Percentiles rank a stretch among this genome's conserved stretches.
These are phyloP conservation scores for Desoria tigrina DNA, from an alignment of 2,888 invertebrate species.

Conservation along the genomic window DNA sequence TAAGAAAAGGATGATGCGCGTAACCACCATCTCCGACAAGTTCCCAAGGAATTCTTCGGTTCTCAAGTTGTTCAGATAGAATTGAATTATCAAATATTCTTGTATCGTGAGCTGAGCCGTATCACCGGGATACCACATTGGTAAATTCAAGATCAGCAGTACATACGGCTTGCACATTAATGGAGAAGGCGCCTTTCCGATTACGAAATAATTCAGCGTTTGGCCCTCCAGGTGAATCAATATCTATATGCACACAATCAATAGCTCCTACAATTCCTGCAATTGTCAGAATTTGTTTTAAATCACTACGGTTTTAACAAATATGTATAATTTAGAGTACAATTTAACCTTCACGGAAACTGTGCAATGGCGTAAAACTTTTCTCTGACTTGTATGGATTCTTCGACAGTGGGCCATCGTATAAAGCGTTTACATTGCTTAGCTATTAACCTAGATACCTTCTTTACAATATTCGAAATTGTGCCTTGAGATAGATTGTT, in stretches of 20 bases:
- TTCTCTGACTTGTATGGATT: slow-evolving; percentile 1
- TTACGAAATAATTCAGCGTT: no score
- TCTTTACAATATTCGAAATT: slow-evolving; percentile 24
- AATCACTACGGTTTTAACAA: no score
- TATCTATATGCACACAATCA: slow-evolving; percentile 30
- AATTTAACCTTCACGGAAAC: slow-evolving; percentile 39
- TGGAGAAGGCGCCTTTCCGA: slow-evolving; percentile 31
- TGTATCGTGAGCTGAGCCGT: slow-evolving; percentile 31
- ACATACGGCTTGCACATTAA: slow-evolving; percentile 36
- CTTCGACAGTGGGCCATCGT: slow-evolving; percentile 16
- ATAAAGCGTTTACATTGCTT: slow-evolving; percentile 14
- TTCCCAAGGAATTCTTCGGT: not conserved
- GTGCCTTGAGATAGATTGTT: slow-evolving; percentile 20
- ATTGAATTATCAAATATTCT: slow-evolving; percentile 32
- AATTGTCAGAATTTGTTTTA: not conserved
- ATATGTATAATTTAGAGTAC: no score
- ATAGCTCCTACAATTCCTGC: slow-evolving; percentile 28
- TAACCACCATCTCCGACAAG: slow-evolving; percentile 33
- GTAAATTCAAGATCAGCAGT: slow-evolving; percentile 24
- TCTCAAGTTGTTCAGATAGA: no score
- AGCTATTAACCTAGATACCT: slow-evolving; percentile 22
- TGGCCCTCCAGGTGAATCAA: slow-evolving; percentile 29
- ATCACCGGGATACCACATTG: slow-evolving; percentile 33
- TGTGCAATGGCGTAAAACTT: slow-evolving; percentile 23
- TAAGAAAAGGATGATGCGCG: slow-evolving; percentile 16